A percentile compares a stretch with the other conserved stretches of the same genome.
Conservation (phyloP, 30 jellyfish, hydroid and myxozoan genomes). For the Catostylus mosaicus region DNA sequence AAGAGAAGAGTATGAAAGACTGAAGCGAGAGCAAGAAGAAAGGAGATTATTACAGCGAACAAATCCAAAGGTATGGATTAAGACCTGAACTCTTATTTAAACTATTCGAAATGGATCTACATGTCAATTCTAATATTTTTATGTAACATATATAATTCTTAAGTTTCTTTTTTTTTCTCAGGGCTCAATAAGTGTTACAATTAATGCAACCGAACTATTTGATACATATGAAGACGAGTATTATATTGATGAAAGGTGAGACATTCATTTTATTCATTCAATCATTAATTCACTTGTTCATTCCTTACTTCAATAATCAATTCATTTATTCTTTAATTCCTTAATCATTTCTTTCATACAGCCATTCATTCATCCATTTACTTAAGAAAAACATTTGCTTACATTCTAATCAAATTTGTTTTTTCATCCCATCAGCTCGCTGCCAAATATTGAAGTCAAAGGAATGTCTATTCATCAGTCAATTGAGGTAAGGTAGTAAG, state of each 20-base stretch:
- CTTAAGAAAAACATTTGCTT: no score
- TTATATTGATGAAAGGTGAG: conserved; percentile 72
- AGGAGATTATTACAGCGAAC: conserved; percentile 83
- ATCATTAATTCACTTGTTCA: neutral
- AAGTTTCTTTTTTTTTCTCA: neutral
- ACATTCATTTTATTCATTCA: neutral
- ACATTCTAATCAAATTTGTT: neutral
- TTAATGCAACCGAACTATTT: conserved; percentile 90
- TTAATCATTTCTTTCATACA: no score
- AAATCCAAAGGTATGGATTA: conserved; percentile 84
- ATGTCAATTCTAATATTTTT: no score
- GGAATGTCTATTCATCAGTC: conserved; percentile 94
- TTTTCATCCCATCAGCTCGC: conserved; percentile 13
- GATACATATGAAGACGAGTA: conserved; percentile 80
- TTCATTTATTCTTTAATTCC: no score
- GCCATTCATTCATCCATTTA: no score
- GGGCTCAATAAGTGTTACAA: conserved; percentile 88
- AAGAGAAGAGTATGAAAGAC: conserved; percentile 92
- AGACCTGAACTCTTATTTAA: neutral
- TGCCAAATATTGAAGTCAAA: conserved; percentile 84
- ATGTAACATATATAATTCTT: no score
- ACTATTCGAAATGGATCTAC: no score
- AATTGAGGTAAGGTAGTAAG: conserved; percentile 71
- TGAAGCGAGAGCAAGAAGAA: conserved; percentile 84
- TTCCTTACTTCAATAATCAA: neutral